phyloP scores from a whole-genome alignment of 2,797 vertebrate genomes.

The Phrynocephalus forsythii region DNA sequence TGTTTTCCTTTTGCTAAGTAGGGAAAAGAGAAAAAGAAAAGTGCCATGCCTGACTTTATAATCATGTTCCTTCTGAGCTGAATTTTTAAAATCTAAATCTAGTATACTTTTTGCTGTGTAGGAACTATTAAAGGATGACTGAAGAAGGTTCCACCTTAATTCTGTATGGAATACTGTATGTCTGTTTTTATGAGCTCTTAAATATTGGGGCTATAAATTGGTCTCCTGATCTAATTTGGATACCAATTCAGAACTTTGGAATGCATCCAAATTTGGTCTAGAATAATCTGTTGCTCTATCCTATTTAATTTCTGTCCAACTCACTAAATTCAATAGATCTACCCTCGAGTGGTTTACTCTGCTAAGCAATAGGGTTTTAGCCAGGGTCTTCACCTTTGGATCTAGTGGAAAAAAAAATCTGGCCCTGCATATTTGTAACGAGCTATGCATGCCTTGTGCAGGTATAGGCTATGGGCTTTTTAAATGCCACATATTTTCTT shows the following conservation, averaged over 20 bases:
- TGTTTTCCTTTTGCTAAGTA: background rate
- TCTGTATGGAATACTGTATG: background rate
- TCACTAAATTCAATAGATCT: no score
- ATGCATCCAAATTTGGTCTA: no score
- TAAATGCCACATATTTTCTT: background rate
- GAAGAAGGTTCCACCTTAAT: background rate
- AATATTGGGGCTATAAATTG: background rate
- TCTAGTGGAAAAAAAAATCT: background rate
- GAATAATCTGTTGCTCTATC: no score
- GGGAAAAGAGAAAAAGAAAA: background rate
- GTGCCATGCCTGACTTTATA: background rate
- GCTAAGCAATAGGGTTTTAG: no score
- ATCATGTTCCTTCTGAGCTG: conserved; percentile 37
- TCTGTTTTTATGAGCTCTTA: background rate
- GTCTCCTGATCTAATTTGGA: no score
- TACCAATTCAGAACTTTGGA: no score
- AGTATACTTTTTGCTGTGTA: background rate
- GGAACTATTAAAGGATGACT: background rate
- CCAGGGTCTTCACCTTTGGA: no score
- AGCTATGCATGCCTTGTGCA: background rate
- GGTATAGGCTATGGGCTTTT: background rate
- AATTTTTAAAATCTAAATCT: background rate
- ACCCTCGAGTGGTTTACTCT: no score
- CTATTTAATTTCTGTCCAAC: no score
- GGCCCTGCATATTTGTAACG: background rate